Conservation (phyloP, 2,888 invertebrate species). For the Tiliacea aurago region DNA sequence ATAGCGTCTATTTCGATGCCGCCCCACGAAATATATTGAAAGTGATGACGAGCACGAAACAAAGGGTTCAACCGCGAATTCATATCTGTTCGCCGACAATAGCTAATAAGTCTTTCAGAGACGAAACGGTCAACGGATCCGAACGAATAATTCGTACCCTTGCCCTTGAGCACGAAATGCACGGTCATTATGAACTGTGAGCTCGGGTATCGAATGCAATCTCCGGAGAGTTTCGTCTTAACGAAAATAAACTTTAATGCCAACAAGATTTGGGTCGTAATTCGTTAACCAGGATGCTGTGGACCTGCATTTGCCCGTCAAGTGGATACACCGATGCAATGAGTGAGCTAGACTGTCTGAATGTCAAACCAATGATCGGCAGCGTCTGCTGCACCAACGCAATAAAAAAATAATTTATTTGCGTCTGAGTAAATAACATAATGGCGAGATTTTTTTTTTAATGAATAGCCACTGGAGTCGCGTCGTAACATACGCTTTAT, state of each 20-base stretch:
- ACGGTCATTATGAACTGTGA: slow-evolving; percentile 82
- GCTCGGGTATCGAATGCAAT: slow-evolving; percentile 81
- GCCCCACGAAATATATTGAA: slow-evolving; percentile 69
- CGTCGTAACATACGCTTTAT: slow-evolving; percentile 54
- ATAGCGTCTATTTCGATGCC: slow-evolving; percentile 67
- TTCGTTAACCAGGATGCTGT: slow-evolving; percentile 60
- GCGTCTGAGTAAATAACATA: slow-evolving; percentile 87
- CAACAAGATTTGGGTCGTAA: slow-evolving; percentile 62
- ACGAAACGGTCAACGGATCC: slow-evolving; percentile 80
- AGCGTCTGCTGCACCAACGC: slow-evolving; percentile 83
- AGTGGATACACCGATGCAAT: slow-evolving; percentile 81
- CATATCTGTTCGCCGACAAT: slow-evolving; percentile 72
- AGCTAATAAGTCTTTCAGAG: slow-evolving; percentile 74
- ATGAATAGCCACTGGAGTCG: slow-evolving; percentile 56
- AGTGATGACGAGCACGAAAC: slow-evolving; percentile 72
- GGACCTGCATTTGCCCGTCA: slow-evolving; percentile 73
- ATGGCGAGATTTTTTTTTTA: slow-evolving; percentile 73
- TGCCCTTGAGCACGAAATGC: slow-evolving; percentile 88
- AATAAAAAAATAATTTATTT: slow-evolving; percentile 90
- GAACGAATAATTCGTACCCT: slow-evolving; percentile 83
- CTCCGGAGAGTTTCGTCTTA: slow-evolving; percentile 59
- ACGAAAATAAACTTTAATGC: slow-evolving; percentile 65
- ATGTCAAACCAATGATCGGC: slow-evolving; percentile 90
- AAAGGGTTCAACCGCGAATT: slow-evolving; percentile 78
- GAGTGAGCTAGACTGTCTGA: slow-evolving; percentile 89